Evolutionary conservation across 2,113 vertebrate species (phyloP).

Genomic region (Anolis carolinensis): DNA sequence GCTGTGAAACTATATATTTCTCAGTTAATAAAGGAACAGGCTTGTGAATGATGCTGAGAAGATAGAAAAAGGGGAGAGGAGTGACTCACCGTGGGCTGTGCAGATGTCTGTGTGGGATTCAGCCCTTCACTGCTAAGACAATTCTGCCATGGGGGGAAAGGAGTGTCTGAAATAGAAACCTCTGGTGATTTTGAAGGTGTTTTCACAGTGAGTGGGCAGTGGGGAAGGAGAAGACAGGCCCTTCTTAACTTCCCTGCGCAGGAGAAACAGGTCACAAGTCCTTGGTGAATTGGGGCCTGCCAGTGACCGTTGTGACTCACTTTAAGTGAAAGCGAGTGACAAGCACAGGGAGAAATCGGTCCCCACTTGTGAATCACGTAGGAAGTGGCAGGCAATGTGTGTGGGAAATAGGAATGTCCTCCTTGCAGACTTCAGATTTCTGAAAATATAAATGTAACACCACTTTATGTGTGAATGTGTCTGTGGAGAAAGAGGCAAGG

Average conservation of each 20-base stretch:
- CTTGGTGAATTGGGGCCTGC: background rate
- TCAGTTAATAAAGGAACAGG: slow-evolving; percentile 31
- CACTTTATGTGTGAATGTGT: background rate
- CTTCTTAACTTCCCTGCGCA: background rate
- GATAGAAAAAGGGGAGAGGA: slow-evolving; percentile 6
- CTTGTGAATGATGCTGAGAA: slow-evolving; percentile 26
- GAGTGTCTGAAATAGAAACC: slow-evolving; percentile 1
- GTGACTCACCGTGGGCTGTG: slow-evolving; percentile 13
- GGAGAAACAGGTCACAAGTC: background rate
- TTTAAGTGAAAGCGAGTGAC: background rate
- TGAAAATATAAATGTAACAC: background rate
- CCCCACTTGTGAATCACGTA: background rate
- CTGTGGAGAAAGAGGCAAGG: background rate
- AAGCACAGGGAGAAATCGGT: background rate
- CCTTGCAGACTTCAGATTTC: background rate
- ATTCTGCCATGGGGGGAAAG: background rate
- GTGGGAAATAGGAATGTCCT: background rate
- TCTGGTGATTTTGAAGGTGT: background rate
- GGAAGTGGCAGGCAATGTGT: background rate
- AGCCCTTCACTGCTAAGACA: background rate
- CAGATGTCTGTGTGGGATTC: slow-evolving; percentile 13
- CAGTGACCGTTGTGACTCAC: background rate
- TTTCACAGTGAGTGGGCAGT: background rate
- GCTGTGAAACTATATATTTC: slow-evolving; percentile 37
- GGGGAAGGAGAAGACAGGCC: background rate